Percentiles rank a stretch among this genome's conserved stretches.
These are phyloP conservation scores for Danio tinwini DNA, from an alignment of 2,797 vertebrate species.

Conservation along the genomic window DNA sequence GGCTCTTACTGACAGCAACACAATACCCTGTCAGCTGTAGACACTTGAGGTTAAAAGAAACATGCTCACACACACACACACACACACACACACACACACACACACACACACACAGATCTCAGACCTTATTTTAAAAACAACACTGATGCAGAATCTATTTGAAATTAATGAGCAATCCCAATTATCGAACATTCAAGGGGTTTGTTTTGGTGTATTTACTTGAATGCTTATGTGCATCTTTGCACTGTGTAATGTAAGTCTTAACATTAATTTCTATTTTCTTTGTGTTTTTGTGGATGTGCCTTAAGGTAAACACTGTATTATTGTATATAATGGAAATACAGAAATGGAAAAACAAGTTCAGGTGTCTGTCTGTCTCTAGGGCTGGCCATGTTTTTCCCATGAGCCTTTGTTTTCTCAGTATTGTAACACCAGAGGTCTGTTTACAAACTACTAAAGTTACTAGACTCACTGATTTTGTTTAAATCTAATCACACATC, in stretches of 20 bases:
- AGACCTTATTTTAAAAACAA: neutral
- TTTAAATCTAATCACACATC: neutral
- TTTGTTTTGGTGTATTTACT: constrained; percentile 7
- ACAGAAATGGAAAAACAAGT: constrained; percentile 33
- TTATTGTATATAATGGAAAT: constrained; percentile 20
- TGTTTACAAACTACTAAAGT: constrained; percentile 42
- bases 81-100: neutral
- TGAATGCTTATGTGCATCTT: neutral
- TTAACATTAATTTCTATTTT: neutral
- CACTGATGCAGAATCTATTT: neutral
- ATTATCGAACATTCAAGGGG: neutral
- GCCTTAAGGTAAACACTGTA: neutral
- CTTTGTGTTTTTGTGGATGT: neutral
- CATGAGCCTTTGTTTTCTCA: constrained; percentile 27
- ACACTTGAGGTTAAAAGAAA: constrained; percentile 37
- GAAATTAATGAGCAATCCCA: neutral
- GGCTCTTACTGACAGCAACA: constrained; percentile 52
- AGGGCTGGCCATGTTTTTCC: constrained; percentile 33
- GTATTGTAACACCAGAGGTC: constrained; percentile 26
- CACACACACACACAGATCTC: neutral
- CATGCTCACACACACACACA: neutral
- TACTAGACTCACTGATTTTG: constrained; percentile 5
- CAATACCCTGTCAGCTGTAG: constrained; percentile 62
- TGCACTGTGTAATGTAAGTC: neutral
- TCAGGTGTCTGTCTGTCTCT: constrained; percentile 48